Evolutionary conservation across 2,888 invertebrate genomes (phyloP), one percentile per base, ranked within the genome.

Genomic region (Laothoe populi): DNA sequence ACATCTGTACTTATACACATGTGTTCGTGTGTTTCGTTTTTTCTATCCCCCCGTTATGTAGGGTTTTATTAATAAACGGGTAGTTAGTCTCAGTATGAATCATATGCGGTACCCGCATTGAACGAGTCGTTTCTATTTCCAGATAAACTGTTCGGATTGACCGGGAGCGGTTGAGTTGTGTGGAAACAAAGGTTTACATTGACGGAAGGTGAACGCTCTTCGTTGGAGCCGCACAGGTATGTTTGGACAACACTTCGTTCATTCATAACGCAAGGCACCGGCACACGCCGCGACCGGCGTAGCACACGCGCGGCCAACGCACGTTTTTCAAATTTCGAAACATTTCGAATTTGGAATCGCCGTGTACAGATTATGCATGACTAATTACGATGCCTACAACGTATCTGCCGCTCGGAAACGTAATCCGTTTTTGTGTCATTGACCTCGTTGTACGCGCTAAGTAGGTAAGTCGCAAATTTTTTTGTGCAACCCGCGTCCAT

Each of bases 91-190:
- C 86, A 86, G 82, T 78, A 74, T 76, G 77, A 61, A 45, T 53
- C 42, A 42, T 66, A 53, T 72, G 83, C 84, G 82, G 83, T 83
- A 84, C 82, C 82, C 82, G 82, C 85, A 89, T 86, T 90, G 81
- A 88, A 88, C 86, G 81, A 86, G 86, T 79, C 86, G 85, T 87
- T 90, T 92, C 89, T 92, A 88, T 92, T 92, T 92, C 83, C 91
- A 91, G 92, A 92, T 91, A 86, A 87, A 87, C 86, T 84, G 84
- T 86, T 85, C 85, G 84, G 84, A 87, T 89, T 90, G 89, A 88
- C 88, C 87, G 81, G 85, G 84, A 86, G 88, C 83, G 87, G 86
- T 87, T 88, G 88, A 84, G 85, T 90, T 84, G 82, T 83, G 82
- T 86, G 82, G 83, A 87, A 90, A 90, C 91, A 89, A 90, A 91